Evolutionary conservation across 2,888 invertebrate genomes (phyloP).

Genomic region (Apomyelois bistriatella): DNA sequence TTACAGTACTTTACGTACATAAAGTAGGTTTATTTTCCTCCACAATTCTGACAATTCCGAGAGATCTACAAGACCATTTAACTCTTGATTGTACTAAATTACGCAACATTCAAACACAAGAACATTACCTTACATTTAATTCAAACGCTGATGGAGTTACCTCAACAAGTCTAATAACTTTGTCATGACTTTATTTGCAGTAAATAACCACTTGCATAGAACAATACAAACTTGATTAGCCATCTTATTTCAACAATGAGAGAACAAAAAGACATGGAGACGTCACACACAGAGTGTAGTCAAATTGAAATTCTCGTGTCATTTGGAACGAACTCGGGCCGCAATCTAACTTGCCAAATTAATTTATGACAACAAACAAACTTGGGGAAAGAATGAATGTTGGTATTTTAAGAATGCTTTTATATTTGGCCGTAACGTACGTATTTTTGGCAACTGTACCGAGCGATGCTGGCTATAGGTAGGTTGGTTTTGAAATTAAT

Average conservation of each 20-base stretch:
- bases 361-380: conserved; percentile 56
- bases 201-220: conserved; percentile 10
- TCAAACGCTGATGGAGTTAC: conserved; percentile 8
- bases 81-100: conserved; percentile 14
- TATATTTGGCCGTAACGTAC: conserved; percentile 1
- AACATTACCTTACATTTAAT: conserved; percentile 1
- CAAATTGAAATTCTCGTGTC: conserved; percentile 48
- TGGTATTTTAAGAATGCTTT: conserved; percentile 16
- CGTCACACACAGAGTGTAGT: conserved; percentile 44
- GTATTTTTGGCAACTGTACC: background rate
- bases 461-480: background rate
- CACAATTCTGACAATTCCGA: background rate
- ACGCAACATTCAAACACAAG: conserved; percentile 4
- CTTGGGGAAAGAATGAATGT: conserved; percentile 30
- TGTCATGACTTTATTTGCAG: conserved; percentile 9
- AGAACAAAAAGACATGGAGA: conserved; percentile 34
- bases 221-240: conserved; percentile 14
- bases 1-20: no score
- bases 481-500: background rate
- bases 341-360: conserved; percentile 71
- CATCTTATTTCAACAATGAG: conserved; percentile 14
- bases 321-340: conserved; percentile 35
- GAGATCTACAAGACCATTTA: conserved; percentile 11
- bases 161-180: conserved; percentile 7
- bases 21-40: no score